Percentiles rank a stretch among this genome's conserved stretches.
These are phyloP conservation scores for Eupeodes latifasciatus DNA, from an alignment of 2,888 invertebrate genomes.

Conservation along the genomic window DNA sequence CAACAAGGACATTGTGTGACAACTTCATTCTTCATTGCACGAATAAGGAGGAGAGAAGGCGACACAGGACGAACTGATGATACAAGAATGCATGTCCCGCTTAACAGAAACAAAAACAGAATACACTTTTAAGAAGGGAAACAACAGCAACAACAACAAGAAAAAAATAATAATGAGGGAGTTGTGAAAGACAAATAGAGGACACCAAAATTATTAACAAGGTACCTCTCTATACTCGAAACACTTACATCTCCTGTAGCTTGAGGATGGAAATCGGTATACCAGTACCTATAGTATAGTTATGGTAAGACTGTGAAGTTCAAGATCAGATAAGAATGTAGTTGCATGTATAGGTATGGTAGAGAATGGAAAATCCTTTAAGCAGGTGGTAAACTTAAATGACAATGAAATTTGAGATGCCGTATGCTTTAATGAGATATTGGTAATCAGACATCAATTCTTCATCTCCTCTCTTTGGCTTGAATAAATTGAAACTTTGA, in stretches of 20 bases:
- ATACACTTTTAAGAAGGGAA: slow-evolving; percentile 35
- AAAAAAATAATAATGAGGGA: slow-evolving; percentile 26
- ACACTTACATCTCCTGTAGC: slow-evolving; percentile 45
- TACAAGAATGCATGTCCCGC: slow-evolving; percentile 51
- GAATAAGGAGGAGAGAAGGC: background rate
- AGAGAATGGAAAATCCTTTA: slow-evolving; percentile 4
- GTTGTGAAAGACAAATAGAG: slow-evolving; percentile 57
- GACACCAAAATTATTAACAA: slow-evolving; percentile 14
- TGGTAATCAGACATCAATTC: no score
- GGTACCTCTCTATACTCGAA: background rate
- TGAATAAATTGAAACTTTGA: no score
- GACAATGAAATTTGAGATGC: slow-evolving; percentile 1
- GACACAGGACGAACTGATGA: background rate
- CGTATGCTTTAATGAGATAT: background rate
- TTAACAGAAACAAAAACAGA: slow-evolving; percentile 57
- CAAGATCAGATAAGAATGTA: slow-evolving; percentile 32
- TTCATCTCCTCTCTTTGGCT: no score
- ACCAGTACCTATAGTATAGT: background rate
- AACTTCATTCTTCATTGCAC: slow-evolving; percentile 67
- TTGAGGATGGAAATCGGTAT: background rate
- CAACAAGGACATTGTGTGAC: slow-evolving; percentile 55
- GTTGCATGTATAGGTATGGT: background rate
- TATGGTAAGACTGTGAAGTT: slow-evolving; percentile 27
- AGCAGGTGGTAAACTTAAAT: background rate
- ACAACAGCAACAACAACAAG: background rate